Percentiles rank a stretch among this genome's conserved stretches.
Conservation (phyloP, 2,888 invertebrate species). For the Sesamia inferens region DNA sequence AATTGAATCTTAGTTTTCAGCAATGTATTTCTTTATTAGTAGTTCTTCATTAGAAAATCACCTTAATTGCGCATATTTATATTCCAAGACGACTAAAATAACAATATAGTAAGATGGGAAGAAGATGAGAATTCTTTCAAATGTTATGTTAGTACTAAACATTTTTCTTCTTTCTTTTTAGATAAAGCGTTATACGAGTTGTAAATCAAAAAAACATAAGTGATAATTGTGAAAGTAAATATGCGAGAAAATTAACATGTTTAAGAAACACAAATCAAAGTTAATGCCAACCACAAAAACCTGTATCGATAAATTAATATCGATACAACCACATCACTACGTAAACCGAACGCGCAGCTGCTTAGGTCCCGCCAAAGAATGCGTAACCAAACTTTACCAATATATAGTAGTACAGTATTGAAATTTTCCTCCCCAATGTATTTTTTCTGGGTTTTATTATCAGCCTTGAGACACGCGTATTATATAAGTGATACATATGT, state of each 20-base stretch:
- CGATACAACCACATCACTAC: constrained; percentile 18
- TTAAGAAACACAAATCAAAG: not conserved
- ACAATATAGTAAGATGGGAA: not conserved
- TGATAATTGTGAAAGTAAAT: not conserved
- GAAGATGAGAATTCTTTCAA: not conserved
- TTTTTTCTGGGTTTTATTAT: constrained; percentile 53
- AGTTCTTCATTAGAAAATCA: not conserved
- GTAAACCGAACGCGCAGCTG: constrained; percentile 39
- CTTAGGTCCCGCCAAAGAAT: constrained; percentile 53
- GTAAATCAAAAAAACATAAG: not conserved
- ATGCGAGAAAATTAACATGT: not conserved
- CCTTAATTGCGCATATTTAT: too few species aligned
- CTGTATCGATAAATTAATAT: constrained; percentile 6
- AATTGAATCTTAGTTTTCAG: not conserved
- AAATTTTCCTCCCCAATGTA: constrained; percentile 48
- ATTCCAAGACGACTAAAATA: too few species aligned
- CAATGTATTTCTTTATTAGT: not conserved
- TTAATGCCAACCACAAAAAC: not conserved
- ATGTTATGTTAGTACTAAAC: not conserved
- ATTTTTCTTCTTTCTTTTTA: not conserved
- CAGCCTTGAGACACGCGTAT: constrained; percentile 12
- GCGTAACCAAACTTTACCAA: constrained; percentile 62
- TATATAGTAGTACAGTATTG: constrained; percentile 53
- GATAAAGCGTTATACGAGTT: not conserved
- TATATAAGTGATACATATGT: constrained; percentile 25